Evolutionary conservation across 2,888 invertebrate species (phyloP).

Genomic region (Pyrochroa serraticornis): DNA sequence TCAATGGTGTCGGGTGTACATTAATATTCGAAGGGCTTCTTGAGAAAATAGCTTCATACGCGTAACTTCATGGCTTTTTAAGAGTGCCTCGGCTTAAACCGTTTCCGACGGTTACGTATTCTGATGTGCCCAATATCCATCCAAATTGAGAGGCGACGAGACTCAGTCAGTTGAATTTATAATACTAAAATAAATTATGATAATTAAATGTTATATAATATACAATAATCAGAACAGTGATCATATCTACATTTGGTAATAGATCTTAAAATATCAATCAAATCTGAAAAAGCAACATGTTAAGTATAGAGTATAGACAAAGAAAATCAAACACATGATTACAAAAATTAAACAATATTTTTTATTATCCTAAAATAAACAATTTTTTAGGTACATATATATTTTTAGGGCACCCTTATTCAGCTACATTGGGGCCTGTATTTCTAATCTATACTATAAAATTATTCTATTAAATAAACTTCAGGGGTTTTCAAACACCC

Average conservation of each 20-base stretch:
- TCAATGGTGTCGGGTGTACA: no score
- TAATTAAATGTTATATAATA: no score
- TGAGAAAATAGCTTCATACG: no score
- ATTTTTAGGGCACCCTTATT: slow-evolving; percentile 26
- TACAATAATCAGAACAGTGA: slow-evolving; percentile 37
- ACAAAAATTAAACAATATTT: slow-evolving; percentile 13
- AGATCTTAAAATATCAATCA: slow-evolving; percentile 35
- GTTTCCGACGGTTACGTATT: no score
- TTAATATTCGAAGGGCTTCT: no score
- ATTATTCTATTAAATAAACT: slow-evolving; percentile 30
- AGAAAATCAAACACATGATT: slow-evolving; percentile 34
- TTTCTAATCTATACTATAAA: slow-evolving; percentile 29
- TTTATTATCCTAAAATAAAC: slow-evolving; percentile 20
- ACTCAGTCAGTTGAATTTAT: no score
- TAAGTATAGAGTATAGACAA: no score
- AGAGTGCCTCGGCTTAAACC: no score
- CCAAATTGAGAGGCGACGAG: no score
- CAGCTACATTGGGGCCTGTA: slow-evolving; percentile 33
- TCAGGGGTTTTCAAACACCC: slow-evolving; percentile 25
- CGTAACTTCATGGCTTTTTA: no score
- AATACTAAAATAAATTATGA: no score
- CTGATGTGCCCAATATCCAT: no score
- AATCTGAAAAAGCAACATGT: slow-evolving; percentile 30
- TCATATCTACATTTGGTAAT: slow-evolving; percentile 52
- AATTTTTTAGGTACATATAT: not conserved